Evolutionary conservation across 2,113 vertebrate species (phyloP).

Genomic region (Cacatua alba): DNA sequence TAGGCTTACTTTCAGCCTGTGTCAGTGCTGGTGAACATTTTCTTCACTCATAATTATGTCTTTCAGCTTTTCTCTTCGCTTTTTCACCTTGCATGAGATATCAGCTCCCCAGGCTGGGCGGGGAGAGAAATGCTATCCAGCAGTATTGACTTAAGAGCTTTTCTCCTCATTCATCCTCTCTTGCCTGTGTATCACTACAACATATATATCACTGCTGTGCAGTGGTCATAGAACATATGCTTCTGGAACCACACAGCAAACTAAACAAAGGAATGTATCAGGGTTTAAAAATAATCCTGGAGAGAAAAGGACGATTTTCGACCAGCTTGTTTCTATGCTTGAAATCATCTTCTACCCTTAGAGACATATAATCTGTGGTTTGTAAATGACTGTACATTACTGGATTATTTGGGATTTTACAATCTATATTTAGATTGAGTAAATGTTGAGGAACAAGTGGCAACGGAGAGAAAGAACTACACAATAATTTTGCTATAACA

Average conservation of each 20-base stretch:
- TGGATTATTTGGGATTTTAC: background rate
- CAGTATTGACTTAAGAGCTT: background rate
- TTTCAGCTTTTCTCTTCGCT: background rate
- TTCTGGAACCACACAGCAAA: background rate
- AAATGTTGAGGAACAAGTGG: background rate
- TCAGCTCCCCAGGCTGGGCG: background rate
- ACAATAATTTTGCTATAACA: accelerated
- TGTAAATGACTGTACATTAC: background rate
- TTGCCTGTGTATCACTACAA: background rate
- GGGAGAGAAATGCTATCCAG: background rate
- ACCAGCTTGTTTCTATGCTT: background rate
- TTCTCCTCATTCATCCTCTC: background rate
- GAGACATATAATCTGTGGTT: background rate
- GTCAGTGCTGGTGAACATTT: background rate
- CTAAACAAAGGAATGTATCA: background rate
- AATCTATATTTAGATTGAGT: background rate
- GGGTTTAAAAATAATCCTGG: background rate
- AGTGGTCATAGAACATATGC: background rate
- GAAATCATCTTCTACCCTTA: background rate
- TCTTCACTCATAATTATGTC: background rate
- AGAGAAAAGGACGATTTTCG: background rate
- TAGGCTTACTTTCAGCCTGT: background rate
- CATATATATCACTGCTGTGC: background rate
- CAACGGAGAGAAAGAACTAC: background rate
- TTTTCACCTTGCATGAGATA: background rate